phyloP scores from a whole-genome alignment of 2,797 vertebrate species.

The Arnoldichthys spilopterus region DNA sequence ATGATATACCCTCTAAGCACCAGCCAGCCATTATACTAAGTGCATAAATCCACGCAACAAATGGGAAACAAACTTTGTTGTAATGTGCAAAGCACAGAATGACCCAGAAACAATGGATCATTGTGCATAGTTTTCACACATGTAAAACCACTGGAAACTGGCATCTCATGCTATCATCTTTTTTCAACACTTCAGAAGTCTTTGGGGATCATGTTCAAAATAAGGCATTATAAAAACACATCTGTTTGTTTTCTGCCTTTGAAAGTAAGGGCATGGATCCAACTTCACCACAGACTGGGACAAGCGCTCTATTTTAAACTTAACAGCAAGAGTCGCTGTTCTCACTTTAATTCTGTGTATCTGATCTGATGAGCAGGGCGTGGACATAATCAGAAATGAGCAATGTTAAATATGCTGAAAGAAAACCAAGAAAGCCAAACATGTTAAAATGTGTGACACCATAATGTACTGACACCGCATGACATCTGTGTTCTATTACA shows the following conservation, averaged over 20 bases:
- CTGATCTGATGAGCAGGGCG: slow-evolving; percentile 10
- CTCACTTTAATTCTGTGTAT: neutral
- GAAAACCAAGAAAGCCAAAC: neutral
- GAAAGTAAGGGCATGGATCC: slow-evolving; percentile 42
- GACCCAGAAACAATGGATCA: slow-evolving; percentile 55
- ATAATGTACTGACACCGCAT: neutral
- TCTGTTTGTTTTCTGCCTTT: slow-evolving; percentile 54
- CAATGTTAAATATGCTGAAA: too few relatives aligned
- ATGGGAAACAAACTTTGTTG: slow-evolving; percentile 41
- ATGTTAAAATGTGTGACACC: neutral
- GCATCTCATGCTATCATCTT: slow-evolving; percentile 48
- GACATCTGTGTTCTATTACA: slow-evolving; percentile 34
- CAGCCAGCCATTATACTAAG: slow-evolving; percentile 32
- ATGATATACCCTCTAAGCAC: slow-evolving; percentile 34
- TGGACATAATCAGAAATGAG: neutral
- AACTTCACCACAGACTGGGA: slow-evolving; percentile 26
- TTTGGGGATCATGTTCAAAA: slow-evolving; percentile 47
- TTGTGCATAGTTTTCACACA: slow-evolving; percentile 59
- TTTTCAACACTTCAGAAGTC: slow-evolving; percentile 46
- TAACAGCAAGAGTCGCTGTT: slow-evolving; percentile 8
- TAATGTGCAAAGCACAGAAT: slow-evolving; percentile 47
- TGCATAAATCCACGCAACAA: slow-evolving; percentile 39
- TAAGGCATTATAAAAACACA: slow-evolving; percentile 54
- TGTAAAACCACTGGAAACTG: slow-evolving; percentile 60
- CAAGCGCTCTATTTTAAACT: slow-evolving; percentile 9